Base-by-base conservation (phyloP, 2,888 invertebrate genomes). In the Lithosia quadra region DNA sequence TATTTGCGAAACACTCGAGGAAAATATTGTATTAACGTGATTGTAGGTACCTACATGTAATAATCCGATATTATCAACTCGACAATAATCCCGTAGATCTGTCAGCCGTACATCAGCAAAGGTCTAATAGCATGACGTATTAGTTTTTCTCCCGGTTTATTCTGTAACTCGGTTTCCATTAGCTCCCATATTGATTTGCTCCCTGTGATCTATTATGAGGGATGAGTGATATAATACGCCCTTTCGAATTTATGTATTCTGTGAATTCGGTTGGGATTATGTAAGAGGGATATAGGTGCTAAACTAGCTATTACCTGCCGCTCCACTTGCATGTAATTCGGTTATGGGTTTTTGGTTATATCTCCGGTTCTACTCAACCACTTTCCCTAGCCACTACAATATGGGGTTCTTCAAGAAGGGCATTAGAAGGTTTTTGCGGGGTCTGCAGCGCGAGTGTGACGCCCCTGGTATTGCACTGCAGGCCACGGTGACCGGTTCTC, bases 161-260 rank as follows among this genome's bases (percentile, higher is more conserved):
- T 69, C 74, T 58, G 68, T 71, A 69, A 53, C 64, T 65, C 68
- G 60, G 58, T 58, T 78, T 77, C 78, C 80, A 80, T 79, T 79
- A 79, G 76, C 67, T 22, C 43, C 55, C 36, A 68, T 69, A 80
- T 78, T 73, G 78, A 79, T 79, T 72, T 68, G 71, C 67, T 53
- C 67, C 18, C 43, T 62, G 59, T 75, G 76, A 79, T 80, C 76
- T 78, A 78, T 78, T 66, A 72, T 78, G 78, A 70, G 64, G 69
- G 80, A 77, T 79, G 62, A 15, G 49, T 68, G 55, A 61, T 61
- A 49, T 67, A 67, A 78, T 76, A 78, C 21, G 56, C 57, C 74
- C 69, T 68, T 67, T 78, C 75, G 66, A 69, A 79, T 80, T 74
- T 65, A 65, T 69, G 63, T 49, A 33, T 43, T 28, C 53, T 34